phyloP scores from a whole-genome alignment of 2,888 invertebrate species.

The Chymomyza procnemis region DNA sequence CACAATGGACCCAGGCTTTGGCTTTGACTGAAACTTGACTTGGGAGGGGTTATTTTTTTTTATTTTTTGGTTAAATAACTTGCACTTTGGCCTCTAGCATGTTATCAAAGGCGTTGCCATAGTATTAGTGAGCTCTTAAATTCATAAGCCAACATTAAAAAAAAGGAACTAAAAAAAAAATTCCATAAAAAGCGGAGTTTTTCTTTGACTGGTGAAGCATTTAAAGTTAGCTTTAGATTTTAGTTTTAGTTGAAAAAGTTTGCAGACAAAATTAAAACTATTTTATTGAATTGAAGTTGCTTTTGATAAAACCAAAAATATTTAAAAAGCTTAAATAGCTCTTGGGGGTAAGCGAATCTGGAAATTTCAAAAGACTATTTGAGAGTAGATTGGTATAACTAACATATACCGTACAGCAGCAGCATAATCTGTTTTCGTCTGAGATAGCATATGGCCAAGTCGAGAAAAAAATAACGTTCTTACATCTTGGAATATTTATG shows the following conservation, averaged over 20 bases:
- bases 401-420: too few relatives aligned
- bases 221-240: neutral
- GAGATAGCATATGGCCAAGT: too few relatives aligned
- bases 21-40: neutral
- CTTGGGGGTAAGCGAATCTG: neutral
- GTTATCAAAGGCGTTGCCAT: neutral
- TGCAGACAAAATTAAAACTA: neutral
- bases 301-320: neutral
- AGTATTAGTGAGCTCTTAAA: neutral
- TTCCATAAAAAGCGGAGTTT: neutral
- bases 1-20: neutral
- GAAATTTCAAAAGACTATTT: too few relatives aligned
- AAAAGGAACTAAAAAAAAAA: neutral
- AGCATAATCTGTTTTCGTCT: too few relatives aligned
- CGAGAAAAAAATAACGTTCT: too few relatives aligned
- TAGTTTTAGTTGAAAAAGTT: neutral
- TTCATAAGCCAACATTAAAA: neutral
- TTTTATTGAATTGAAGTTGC: neutral
- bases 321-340: neutral
- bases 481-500: too few relatives aligned
- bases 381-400: too few relatives aligned
- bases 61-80: neutral
- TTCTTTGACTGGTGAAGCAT: neutral
- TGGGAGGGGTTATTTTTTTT: too few relatives aligned
- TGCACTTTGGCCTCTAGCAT: neutral